phyloP scores from a whole-genome alignment of 2,113 vertebrate genomes.

The Morone saxatilis region DNA sequence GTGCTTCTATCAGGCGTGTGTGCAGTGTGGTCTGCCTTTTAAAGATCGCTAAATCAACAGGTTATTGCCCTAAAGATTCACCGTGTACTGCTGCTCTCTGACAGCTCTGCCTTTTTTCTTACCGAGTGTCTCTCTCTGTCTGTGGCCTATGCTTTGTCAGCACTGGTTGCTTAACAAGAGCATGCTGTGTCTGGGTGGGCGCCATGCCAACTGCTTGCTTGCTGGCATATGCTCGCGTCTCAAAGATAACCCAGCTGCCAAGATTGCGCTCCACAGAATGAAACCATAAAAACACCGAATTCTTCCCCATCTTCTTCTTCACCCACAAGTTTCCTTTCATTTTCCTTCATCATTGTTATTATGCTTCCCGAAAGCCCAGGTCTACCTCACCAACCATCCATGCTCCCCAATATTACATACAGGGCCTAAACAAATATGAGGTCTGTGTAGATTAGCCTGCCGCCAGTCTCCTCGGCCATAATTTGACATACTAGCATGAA shows the following conservation, averaged over 20 bases:
- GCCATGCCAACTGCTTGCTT: constrained; percentile 48
- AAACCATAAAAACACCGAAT: constrained; percentile 61
- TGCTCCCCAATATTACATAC: constrained; percentile 16
- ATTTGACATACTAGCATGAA: constrained; percentile 39
- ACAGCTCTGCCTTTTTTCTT: constrained; percentile 17
- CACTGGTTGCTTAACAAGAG: constrained; percentile 54
- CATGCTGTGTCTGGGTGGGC: constrained; percentile 49
- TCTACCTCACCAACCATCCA: constrained; percentile 32
- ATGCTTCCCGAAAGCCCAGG: neutral
- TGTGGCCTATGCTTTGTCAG: constrained; percentile 58
- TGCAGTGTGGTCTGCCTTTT: constrained; percentile 1
- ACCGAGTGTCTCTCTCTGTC: constrained; percentile 32
- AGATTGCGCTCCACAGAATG: constrained; percentile 44
- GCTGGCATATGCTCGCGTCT: constrained; percentile 57
- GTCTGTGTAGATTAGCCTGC: constrained; percentile 39
- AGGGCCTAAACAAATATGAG: constrained; percentile 43
- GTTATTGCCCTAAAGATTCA: constrained; percentile 17
- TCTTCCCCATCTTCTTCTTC: constrained; percentile 30
- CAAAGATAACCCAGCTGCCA: constrained; percentile 62
- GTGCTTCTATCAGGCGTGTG: constrained; percentile 34
- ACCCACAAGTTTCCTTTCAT: constrained; percentile 32
- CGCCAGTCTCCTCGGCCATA: constrained; percentile 29
- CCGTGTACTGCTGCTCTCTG: constrained; percentile 14
- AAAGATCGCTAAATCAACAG: constrained; percentile 31
- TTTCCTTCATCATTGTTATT: constrained; percentile 48